Evolutionary conservation across 2,888 invertebrate genomes (phyloP).

Genomic region (Pandemis corylana): DNA sequence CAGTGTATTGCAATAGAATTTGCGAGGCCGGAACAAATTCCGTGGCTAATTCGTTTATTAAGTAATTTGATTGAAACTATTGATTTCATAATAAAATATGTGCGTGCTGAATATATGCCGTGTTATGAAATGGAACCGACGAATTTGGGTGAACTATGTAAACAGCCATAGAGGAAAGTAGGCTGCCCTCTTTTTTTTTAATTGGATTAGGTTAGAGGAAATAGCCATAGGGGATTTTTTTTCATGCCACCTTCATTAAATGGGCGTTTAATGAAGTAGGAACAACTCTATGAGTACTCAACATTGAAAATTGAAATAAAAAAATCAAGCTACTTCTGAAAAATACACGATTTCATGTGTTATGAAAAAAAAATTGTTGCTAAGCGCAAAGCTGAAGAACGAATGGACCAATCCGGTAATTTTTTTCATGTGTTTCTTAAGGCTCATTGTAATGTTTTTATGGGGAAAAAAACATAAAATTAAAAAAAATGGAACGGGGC

Average conservation of each 20-base stretch:
- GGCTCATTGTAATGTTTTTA: too few species aligned
- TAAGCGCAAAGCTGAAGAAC: too few species aligned
- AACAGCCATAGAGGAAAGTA: not conserved
- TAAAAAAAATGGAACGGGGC: too few species aligned
- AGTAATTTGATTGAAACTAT: slow-evolving; percentile 16
- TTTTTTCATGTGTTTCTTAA: too few species aligned
- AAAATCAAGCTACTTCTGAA: too few species aligned
- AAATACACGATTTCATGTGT: too few species aligned
- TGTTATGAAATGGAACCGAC: not conserved
- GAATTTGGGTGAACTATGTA: slow-evolving; percentile 5
- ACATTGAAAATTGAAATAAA: too few species aligned
- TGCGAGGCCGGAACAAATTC: not conserved
- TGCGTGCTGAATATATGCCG: not conserved
- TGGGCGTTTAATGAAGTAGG: not conserved
- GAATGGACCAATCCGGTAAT: too few species aligned
- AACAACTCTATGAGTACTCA: too few species aligned
- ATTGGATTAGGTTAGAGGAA: slow-evolving; percentile 3
- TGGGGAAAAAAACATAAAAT: too few species aligned
- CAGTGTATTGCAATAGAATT: not conserved
- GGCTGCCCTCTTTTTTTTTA: slow-evolving; percentile 4
- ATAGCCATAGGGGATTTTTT: not conserved
- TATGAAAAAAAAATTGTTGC: too few species aligned
- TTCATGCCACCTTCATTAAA: too few species aligned
- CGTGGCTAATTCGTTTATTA: not conserved
- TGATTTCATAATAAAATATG: not conserved